Base-by-base conservation (phyloP, 2,113 vertebrate genomes). In the Pontoporia blainvillei region DNA sequence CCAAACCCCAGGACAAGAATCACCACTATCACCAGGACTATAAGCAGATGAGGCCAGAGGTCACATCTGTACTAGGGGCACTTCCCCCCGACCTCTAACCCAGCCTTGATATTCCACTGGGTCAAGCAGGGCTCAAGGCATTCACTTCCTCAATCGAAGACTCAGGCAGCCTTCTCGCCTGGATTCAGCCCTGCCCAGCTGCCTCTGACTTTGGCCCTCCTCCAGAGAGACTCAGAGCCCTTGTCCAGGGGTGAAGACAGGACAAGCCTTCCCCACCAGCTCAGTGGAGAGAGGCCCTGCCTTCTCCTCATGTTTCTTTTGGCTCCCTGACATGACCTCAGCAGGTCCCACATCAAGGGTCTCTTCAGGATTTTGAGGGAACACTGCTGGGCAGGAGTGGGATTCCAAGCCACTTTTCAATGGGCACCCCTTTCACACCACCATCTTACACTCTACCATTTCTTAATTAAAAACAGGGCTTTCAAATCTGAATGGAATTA, bases 391-490 rank as follows among this genome's bases (percentile, higher is more conserved):
- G 2, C 3, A 46, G 46, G 20, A 61, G 18, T 44, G 8, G 49
- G 2, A 86, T 85, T 54, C 54, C 27, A 97, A 96, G 9, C 0
- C 18, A 18, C 5, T 78, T 95, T 91, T 90, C 85, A 83, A 3
- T 66, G n/a, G 61, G 8, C 15, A 8, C 15, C 25, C 41, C 20
- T 81, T 73, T 59, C 52, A 93, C 67, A 87, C 89, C 83, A 66
- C 29, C 84, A 25, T 64, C 64, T 54, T 76, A 61, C 3, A 49
- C 14, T 29, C 27, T 86, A 23, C 23, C 49, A 31, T 57, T 84
- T 67, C 84, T 49, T 6, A 34, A 94, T 88, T 96, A 89, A 93
- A 95, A 97, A 73, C 27, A 76, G 79, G 39, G 90, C 86, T 97
- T 91, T 86, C 85, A 86, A 96, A 94, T 85, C 89, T 59, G 73